Evolutionary conservation across 2,797 vertebrate genomes (phyloP), one percentile per base, ranked within the genome.

Genomic region (Acanthurus lineatus): DNA sequence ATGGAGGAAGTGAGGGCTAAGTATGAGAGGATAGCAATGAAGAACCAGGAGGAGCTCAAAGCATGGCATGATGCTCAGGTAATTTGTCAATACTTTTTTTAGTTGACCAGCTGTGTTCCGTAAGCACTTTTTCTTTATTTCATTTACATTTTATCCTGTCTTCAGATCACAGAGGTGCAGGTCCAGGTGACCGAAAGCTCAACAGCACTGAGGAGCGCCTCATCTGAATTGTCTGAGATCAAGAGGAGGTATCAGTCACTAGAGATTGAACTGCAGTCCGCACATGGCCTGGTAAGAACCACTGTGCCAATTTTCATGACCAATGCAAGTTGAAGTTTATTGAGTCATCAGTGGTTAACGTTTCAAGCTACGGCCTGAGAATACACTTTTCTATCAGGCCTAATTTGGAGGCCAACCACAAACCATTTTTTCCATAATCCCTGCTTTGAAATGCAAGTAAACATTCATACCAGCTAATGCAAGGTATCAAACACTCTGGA

Each of bases 21-120:
- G 57, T 98, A 98, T 28, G 97, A 98, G 2, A 93, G 65, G 58
- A 94, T 97, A 86, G 95, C 95, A 15, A 94, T 88, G 89, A 97
- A 97, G 94, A 98, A 97, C 92, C 95, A 95, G 57, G 93, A 96
- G 45, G 97, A 99, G 53, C 88, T 96, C 19, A 96, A 98, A 90
- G 83, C 84, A 28, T 97, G 97, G 96, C 94, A 96, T 7, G 93
- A 95, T 57, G 81, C 89, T 77, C 94, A 97, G 96, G 97, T 94
- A 53, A 54, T n/a, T 53, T 0, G 1, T 11, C 15, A 19, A 48
- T 25, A 44, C 11, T 45, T 19, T 35, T 47, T 32, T 22, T 2
- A 15, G 4, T 64, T 40, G 19, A 38, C 5, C 1, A 2, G 16
- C 9, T 35, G 12, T 14, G 4, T 61, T 28, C 71, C 47, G 67